A percentile compares a stretch with the other conserved stretches of the same genome.
Evolutionary conservation across 2,888 invertebrate genomes (phyloP).

Genomic region (Syrista parreyssii): DNA sequence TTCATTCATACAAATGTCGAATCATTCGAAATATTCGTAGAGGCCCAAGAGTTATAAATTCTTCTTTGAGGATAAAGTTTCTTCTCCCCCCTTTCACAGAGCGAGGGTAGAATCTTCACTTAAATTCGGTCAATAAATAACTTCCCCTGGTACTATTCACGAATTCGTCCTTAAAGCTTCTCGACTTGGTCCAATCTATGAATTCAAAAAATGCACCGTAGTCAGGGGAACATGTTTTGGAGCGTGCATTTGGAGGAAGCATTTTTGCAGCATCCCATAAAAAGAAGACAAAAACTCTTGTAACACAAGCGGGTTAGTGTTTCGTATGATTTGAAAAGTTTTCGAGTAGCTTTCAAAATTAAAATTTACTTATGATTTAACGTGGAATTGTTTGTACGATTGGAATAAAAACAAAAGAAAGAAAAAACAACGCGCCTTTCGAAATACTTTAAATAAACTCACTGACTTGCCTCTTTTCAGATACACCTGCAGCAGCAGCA

Average conservation of each 20-base stretch:
- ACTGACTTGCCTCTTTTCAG: background rate
- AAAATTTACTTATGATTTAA: background rate
- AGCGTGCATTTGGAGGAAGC: too few relatives aligned
- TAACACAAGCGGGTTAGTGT: background rate
- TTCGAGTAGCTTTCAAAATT: background rate
- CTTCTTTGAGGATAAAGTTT: background rate
- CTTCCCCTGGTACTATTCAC: background rate
- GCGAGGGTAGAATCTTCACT: background rate
- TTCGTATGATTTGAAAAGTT: background rate
- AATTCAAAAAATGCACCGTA: background rate
- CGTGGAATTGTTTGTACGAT: background rate
- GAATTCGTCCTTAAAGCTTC: background rate
- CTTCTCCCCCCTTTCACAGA: background rate
- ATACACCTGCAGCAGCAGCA: conserved; percentile 11
- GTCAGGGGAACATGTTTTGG: background rate
- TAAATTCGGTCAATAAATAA: background rate
- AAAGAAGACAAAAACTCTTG: background rate
- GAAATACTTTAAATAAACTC: background rate
- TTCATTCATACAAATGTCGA: background rate
- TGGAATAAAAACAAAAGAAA: background rate
- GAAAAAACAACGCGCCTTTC: background rate
- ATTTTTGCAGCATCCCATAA: too few relatives aligned
- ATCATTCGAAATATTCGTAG: background rate
- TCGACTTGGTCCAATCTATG: background rate
- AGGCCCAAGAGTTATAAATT: background rate